Conservation (phyloP, 1,140 invertebrate genomes). For the Bombus breviceps region DNA sequence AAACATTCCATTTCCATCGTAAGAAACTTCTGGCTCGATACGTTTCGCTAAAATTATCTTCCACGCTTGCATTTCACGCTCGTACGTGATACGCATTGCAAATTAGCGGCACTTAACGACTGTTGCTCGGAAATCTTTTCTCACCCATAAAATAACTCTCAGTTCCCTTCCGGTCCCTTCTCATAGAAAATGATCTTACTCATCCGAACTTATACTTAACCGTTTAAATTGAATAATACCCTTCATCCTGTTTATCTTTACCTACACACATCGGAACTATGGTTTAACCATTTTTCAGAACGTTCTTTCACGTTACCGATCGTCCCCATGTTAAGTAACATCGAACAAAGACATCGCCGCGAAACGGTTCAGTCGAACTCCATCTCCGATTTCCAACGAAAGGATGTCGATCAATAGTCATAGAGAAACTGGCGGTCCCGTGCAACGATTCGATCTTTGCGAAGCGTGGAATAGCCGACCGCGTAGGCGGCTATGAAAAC, state of each 20-base stretch:
- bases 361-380: too few species aligned
- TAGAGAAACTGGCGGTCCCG: neutral
- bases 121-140: neutral
- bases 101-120: neutral
- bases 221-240: slow-evolving; percentile 40
- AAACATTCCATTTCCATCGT: too few species aligned
- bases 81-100: too few species aligned
- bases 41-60: too few species aligned
- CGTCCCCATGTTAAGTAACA: rapidly evolving
- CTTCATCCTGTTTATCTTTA: slow-evolving; percentile 24
- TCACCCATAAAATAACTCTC: neutral
- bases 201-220: slow-evolving; percentile 6
- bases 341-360: neutral
- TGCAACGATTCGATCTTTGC: slow-evolving; percentile 38
- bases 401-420: neutral
- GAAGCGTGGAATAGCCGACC: neutral
- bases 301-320: neutral
- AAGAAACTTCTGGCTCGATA: too few species aligned
- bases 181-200: slow-evolving; percentile 8
- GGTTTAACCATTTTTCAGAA: neutral
- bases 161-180: slow-evolving; percentile 14
- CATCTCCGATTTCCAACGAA: neutral
- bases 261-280: neutral
- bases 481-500: neutral
- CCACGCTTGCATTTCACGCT: too few species aligned